Conservation (phyloP, 2,113 vertebrate species). For the Chaenocephalus aceratus region DNA sequence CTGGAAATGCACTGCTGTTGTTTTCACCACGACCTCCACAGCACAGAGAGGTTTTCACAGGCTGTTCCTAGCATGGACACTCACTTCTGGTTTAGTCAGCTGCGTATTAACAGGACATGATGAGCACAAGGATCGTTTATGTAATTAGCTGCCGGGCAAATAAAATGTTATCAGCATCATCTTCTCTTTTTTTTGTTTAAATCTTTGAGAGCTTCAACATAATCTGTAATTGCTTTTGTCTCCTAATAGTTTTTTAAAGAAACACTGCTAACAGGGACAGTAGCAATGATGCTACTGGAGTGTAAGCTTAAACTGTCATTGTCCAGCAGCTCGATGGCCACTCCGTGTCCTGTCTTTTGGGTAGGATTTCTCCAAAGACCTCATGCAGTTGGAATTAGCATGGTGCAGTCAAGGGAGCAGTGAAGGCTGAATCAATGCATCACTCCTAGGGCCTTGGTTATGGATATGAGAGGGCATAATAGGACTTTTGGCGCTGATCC, state of each 20-base stretch:
- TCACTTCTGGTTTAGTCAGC: conserved; percentile 60
- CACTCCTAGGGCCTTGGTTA: conserved; percentile 80
- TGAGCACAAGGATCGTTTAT: conserved; percentile 25
- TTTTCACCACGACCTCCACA: conserved; percentile 84
- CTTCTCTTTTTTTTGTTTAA: conserved; percentile 9
- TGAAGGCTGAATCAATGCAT: conserved; percentile 86
- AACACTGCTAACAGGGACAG: conserved; percentile 4
- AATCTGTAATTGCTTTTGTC: neutral
- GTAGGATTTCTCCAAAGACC: conserved; percentile 80
- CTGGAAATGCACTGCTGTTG: conserved; percentile 83
- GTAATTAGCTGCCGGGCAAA: conserved; percentile 20
- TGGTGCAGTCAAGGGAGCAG: conserved; percentile 76
- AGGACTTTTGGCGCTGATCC: conserved; percentile 68
- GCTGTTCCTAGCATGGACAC: conserved; percentile 51
- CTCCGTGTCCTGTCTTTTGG: conserved; percentile 70
- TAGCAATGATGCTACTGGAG: conserved; percentile 33
- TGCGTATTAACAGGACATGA: conserved; percentile 50
- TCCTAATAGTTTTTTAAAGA: neutral
- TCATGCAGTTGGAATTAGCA: conserved; percentile 76
- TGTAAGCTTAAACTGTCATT: conserved; percentile 60
- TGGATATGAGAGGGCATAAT: conserved; percentile 77
- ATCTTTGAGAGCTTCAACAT: neutral
- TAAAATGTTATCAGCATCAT: neutral
- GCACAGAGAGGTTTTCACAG: conserved; percentile 75
- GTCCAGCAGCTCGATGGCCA: conserved; percentile 61